These are phyloP conservation scores for Centrocercus urophasianus DNA, from an alignment of 2,113 vertebrate species.

Conservation along the genomic window DNA sequence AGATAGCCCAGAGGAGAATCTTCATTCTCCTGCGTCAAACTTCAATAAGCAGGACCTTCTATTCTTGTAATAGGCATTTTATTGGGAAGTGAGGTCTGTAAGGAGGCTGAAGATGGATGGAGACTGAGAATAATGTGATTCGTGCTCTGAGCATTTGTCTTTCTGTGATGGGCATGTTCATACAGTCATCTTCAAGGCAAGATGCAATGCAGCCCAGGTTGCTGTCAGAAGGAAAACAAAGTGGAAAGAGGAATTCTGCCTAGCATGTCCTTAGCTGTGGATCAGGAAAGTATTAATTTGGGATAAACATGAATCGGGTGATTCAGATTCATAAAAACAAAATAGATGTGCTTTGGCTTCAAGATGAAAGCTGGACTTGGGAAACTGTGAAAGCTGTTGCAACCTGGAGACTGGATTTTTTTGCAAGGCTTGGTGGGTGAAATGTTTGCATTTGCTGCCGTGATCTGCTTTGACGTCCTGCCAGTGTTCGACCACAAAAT, in stretches of 20 bases:
- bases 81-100: neutral
- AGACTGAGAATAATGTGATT: neutral
- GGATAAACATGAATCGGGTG: neutral
- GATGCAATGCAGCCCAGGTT: neutral
- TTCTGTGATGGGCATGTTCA: neutral
- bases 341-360: neutral
- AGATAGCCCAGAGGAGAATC: neutral
- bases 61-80: neutral
- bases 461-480: slow-evolving; percentile 49
- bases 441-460: slow-evolving; percentile 25
- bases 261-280: neutral
- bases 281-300: neutral
- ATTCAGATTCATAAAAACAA: neutral
- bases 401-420: neutral
- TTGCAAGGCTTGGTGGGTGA: neutral
- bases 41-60: neutral
- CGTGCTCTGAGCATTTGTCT: neutral
- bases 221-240: neutral
- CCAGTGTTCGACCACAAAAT: slow-evolving; percentile 25
- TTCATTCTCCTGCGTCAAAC: neutral
- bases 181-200: neutral
- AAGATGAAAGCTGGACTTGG: neutral
- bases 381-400: neutral
- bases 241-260: neutral
- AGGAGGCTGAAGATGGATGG: neutral